These are phyloP conservation scores for Rhamphomyia laevipes DNA, from an alignment of 2,888 invertebrate genomes.

Conservation along the genomic window DNA sequence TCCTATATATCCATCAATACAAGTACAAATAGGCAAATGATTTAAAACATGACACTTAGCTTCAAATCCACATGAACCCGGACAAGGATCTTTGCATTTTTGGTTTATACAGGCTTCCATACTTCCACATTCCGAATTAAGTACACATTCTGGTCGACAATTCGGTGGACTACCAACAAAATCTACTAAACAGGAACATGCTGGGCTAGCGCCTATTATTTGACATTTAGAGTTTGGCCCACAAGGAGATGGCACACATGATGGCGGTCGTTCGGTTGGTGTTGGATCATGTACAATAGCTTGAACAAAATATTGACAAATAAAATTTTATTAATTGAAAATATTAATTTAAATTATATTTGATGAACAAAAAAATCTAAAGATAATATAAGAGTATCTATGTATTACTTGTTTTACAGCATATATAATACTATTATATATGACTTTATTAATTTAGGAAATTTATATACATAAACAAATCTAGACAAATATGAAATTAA, in stretches of 20 bases:
- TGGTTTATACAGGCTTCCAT: constrained; percentile 65
- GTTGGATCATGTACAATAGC: constrained; percentile 21
- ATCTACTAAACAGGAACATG: constrained; percentile 67
- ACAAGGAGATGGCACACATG: constrained; percentile 72
- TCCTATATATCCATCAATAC: constrained; percentile 60
- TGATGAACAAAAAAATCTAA: not conserved
- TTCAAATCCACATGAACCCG: constrained; percentile 69
- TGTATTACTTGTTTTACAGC: too few relatives aligned
- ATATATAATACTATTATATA: too few relatives aligned
- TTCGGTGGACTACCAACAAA: constrained; percentile 68
- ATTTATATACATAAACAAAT: too few relatives aligned
- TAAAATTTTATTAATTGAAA: not conserved
- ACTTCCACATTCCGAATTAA: constrained; percentile 68
- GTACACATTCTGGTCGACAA: constrained; percentile 68
- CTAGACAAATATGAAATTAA: too few relatives aligned
- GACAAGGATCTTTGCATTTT: constrained; percentile 72
- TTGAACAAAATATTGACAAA: constrained; percentile 8
- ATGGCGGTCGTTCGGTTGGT: constrained; percentile 55
- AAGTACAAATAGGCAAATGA: constrained; percentile 71
- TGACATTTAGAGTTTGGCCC: constrained; percentile 75
- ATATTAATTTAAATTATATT: not conserved
- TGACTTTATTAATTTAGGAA: too few relatives aligned
- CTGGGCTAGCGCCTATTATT: constrained; percentile 57
- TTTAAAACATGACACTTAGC: constrained; percentile 67
- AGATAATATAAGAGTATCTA: too few relatives aligned